Conservation (phyloP, 2,113 vertebrate species). For the Myanophis thanlyinensis region DNA sequence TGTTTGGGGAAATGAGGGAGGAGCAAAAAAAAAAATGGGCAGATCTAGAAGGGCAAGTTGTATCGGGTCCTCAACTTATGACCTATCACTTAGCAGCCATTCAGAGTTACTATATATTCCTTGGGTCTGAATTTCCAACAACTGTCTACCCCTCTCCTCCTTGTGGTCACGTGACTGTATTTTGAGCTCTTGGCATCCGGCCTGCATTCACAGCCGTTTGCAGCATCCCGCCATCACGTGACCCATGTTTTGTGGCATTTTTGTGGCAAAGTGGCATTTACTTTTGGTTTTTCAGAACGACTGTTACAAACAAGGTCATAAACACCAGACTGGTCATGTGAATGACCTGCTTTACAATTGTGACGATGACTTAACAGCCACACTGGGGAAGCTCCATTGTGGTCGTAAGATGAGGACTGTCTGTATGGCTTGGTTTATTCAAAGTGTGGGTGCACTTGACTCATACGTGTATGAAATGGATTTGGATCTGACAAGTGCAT, state of each 20-base stretch:
- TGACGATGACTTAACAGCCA: too few relatives aligned
- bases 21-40: neutral
- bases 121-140: neutral
- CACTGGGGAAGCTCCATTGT: neutral
- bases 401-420: neutral
- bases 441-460: neutral
- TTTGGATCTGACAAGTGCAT: neutral
- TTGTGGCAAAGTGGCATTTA: neutral
- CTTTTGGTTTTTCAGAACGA: neutral
- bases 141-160: neutral
- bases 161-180: neutral
- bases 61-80: neutral
- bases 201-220: neutral
- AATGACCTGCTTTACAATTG: neutral
- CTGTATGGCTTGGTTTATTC: neutral
- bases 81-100: neutral
- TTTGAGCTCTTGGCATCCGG: neutral
- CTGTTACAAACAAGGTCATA: neutral
- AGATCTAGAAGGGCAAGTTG: neutral
- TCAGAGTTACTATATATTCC: neutral
- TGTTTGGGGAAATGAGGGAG: neutral
- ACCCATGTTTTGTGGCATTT: neutral
- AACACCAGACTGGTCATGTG: neutral
- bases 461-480: neutral
- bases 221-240: neutral